A percentile compares a stretch with the other conserved stretches of the same genome.
Evolutionary conservation across 2,113 vertebrate species (phyloP).

Genomic region (Carollia perspicillata): DNA sequence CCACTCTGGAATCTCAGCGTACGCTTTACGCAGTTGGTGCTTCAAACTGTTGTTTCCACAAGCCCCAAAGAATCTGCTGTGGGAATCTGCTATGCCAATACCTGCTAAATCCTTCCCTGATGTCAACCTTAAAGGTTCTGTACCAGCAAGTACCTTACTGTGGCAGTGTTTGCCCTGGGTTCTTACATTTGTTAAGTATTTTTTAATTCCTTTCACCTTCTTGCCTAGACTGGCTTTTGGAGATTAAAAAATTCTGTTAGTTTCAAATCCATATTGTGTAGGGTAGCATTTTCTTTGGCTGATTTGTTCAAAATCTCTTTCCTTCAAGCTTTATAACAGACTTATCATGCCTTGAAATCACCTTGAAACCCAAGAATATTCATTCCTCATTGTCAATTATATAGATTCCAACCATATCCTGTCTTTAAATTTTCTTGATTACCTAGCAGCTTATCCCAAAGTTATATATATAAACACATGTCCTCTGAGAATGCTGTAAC

Average conservation of each 20-base stretch:
- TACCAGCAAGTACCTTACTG: not conserved
- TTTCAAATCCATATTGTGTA: not conserved
- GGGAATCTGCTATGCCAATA: not conserved
- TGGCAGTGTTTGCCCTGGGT: not conserved
- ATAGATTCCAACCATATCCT: not conserved
- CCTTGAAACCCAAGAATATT: not conserved
- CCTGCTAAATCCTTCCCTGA: not conserved
- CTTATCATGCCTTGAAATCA: not conserved
- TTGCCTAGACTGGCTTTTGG: not conserved
- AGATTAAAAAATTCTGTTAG: not conserved
- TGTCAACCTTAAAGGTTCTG: not conserved
- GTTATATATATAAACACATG: not conserved
- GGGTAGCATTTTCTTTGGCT: not conserved
- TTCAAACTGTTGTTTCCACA: not conserved
- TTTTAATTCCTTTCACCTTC: not conserved
- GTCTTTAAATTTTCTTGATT: not conserved
- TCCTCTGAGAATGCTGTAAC: not conserved
- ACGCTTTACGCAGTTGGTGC: not conserved
- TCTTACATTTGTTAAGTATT: not conserved
- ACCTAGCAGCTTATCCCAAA: not conserved
- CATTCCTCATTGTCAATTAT: not conserved
- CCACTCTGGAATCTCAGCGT: not conserved
- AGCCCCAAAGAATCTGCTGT: not conserved
- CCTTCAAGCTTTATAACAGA: not conserved
- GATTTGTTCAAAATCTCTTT: not conserved